These are phyloP conservation scores for Bimastos eiseni DNA, from an alignment of 2,888 invertebrate genomes.

Conservation along the genomic window DNA sequence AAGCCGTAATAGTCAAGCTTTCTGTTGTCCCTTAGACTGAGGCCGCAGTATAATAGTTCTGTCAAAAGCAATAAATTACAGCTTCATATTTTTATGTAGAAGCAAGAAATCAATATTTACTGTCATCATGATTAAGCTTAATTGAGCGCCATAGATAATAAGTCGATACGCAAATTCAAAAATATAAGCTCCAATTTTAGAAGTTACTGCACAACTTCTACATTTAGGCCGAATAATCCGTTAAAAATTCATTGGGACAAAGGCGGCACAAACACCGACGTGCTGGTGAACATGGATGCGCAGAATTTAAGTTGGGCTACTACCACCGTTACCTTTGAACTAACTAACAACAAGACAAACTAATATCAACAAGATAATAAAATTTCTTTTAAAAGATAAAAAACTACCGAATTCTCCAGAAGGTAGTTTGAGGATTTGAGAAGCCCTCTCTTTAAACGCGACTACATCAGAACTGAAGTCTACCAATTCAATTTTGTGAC, in stretches of 20 bases:
- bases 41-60: conserved; percentile 76
- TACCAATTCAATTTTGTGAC: conserved; percentile 5
- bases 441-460: background rate
- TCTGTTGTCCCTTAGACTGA: conserved; percentile 70
- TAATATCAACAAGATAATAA: background rate
- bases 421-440: background rate
- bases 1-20: conserved; percentile 71
- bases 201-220: too few species aligned
- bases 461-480: background rate
- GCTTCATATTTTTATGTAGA: background rate
- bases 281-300: too few species aligned
- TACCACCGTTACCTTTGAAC: too few species aligned
- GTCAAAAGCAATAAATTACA: conserved; percentile 32
- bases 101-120: background rate
- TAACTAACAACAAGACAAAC: background rate
- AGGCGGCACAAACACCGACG: too few species aligned
- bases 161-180: too few species aligned
- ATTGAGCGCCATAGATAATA: background rate
- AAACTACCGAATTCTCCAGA: background rate
- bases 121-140: background rate
- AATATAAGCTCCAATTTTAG: too few species aligned
- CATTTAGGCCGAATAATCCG: too few species aligned
- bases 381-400: too few species aligned
- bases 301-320: too few species aligned
- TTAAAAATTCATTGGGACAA: too few species aligned